Conservation (phyloP, 92 coral and sea anemone species). For the Virgularia gustaviana region DNA sequence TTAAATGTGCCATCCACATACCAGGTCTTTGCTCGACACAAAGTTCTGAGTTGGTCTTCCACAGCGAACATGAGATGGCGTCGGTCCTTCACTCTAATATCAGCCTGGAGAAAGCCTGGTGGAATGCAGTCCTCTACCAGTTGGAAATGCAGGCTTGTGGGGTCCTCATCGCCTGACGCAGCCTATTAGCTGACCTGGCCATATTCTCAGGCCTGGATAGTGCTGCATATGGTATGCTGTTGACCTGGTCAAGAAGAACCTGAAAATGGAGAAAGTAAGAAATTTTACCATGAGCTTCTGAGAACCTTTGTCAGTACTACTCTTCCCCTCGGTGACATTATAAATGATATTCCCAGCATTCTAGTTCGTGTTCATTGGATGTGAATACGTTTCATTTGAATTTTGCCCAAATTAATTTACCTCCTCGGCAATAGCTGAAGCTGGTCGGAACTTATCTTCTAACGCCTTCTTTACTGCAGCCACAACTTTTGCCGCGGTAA, state of each 20-base stretch:
- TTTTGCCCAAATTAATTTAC: no score
- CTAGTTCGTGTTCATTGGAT: no score
- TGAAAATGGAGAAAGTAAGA: constrained; percentile 10
- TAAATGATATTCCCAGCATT: no score
- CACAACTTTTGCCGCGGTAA: constrained; percentile 17
- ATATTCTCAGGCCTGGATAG: constrained; percentile 44
- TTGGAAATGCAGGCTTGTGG: constrained; percentile 37
- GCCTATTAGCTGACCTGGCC: constrained; percentile 43
- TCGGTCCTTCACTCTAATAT: constrained; percentile 35
- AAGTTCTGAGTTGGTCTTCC: constrained; percentile 33
- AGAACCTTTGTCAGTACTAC: not conserved
- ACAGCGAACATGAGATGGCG: constrained; percentile 59
- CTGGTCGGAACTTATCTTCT: constrained; percentile 46
- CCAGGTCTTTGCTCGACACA: constrained; percentile 49
- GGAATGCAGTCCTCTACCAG: constrained; percentile 33
- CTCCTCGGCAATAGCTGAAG: constrained; percentile 62
- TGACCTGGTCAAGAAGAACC: constrained; percentile 32
- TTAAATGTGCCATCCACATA: constrained; percentile 58
- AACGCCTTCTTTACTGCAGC: constrained; percentile 36
- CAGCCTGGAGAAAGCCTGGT: constrained; percentile 42
- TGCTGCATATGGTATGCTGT: constrained; percentile 45
- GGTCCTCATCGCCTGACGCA: no score
- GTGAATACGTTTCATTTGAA: no score
- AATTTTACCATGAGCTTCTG: no score
- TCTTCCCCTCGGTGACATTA: no score